Percentiles rank a stretch among this genome's conserved stretches.
These are phyloP conservation scores for Sturnus vulgaris DNA, from an alignment of 2,113 vertebrate genomes.

Conservation along the genomic window DNA sequence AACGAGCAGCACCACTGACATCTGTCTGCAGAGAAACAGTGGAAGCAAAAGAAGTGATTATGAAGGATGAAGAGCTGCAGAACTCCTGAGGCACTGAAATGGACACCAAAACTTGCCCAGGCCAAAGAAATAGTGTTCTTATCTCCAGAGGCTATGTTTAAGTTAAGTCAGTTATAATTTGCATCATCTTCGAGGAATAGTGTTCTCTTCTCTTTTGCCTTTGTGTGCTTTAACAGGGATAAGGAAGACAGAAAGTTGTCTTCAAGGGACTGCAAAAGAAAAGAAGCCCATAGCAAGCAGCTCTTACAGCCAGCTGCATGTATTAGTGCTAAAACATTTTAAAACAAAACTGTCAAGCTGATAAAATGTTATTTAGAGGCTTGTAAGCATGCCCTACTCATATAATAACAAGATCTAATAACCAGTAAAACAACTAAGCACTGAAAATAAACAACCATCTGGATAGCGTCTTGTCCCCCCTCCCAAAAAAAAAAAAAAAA, in stretches of 20 bases:
- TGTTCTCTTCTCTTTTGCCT: background rate
- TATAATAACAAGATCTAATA: background rate
- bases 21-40: background rate
- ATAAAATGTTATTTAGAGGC: slow-evolving; percentile 6
- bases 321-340: background rate
- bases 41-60: background rate
- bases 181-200: background rate
- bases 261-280: background rate
- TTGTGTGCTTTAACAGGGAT: background rate
- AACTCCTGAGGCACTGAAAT: background rate
- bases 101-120: background rate
- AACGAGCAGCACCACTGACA: background rate
- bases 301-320: background rate
- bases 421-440: background rate
- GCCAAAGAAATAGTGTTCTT: background rate
- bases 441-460: slow-evolving; percentile 15
- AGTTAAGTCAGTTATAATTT: background rate
- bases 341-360: background rate
- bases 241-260: background rate
- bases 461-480: background rate
- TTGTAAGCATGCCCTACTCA: background rate
- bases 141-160: background rate
- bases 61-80: background rate
- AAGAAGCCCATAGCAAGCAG: background rate
- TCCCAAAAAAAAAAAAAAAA: background rate